Evolutionary conservation across 23 tunicate genomes (phyloP), one percentile per base, ranked within the genome.

Genomic region (Trididemnum nubilum): DNA sequence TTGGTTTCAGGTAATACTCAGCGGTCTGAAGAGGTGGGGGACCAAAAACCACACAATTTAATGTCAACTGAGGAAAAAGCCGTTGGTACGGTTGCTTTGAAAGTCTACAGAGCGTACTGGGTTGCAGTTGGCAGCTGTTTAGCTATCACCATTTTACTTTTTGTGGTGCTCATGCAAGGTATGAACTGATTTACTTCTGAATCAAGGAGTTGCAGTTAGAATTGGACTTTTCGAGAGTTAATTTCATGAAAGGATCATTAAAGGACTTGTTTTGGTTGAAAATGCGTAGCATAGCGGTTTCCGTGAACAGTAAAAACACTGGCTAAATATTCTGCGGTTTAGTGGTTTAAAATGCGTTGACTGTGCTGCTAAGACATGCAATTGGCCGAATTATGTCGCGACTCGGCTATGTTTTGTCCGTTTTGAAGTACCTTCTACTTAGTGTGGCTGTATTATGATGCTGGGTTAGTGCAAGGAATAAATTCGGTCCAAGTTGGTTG

Each of bases 141-240:
- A 2, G 88, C 88, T 36, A 57, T 72, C 40, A 37, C 79, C 12
- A 82, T 94, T 35, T 61, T 94, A 4, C 31, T 85, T 21, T 89
- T 89, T 72, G 85, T 94, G 1, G 81, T 94, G 7, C 82, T 94
- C 0, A 94, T 94, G 98, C 92, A 89, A 85, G 91, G 95, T 94
- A 21, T 34, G 72, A 7, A 33, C 7, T 15, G 7, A 15, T 63
- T 63, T 24, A 63, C 25, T 63, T 63, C n/a, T 21, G 57, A 49
- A 23, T 80, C 81, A 22, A n/a, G n/a, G n/a, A n/a, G n/a, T 58
- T 19, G 24, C 65, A 18, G 9, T 33, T 18, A 31, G n/a, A 23
- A 26, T 22, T 58, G 28, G 19, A 19, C 58, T 72, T 72, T 35
- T 34, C 36, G 78, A 34, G 12, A 64, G 72, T 23, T 9, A 26